Evolutionary conservation across 53 echinoderm and acorn worm species (phyloP).

Genomic region (Holothuria leucospilota): DNA sequence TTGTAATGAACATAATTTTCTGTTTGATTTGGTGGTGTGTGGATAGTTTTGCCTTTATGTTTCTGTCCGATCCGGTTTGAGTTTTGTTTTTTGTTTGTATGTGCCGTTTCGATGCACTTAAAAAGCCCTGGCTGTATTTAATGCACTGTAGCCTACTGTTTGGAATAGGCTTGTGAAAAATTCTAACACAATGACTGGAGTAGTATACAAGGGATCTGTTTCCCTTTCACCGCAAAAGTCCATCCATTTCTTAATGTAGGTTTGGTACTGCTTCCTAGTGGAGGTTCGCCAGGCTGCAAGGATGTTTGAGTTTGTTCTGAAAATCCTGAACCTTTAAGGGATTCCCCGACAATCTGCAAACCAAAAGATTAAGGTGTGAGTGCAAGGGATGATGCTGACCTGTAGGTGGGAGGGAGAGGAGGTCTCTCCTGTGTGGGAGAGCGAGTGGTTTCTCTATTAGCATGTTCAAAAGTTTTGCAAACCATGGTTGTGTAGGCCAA

Average conservation of each 20-base stretch:
- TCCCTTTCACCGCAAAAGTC: slow-evolving; percentile 42
- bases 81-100: too few species aligned
- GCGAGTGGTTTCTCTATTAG: slow-evolving; percentile 9
- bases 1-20: too few species aligned
- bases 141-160: slow-evolving; percentile 35
- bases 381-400: slow-evolving; percentile 41
- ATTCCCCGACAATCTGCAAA: slow-evolving; percentile 55
- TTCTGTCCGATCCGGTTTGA: too few species aligned
- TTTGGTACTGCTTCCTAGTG: slow-evolving; percentile 52
- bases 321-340: slow-evolving; percentile 18
- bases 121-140: not conserved
- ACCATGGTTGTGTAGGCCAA: slow-evolving; percentile 66
- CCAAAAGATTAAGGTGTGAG: slow-evolving; percentile 41
- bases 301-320: slow-evolving; percentile 33
- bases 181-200: too few species aligned
- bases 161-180: slow-evolving; percentile 19
- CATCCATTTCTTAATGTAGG: slow-evolving; percentile 46
- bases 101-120: too few species aligned
- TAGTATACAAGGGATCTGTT: slow-evolving; percentile 17
- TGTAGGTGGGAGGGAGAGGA: slow-evolving; percentile 3
- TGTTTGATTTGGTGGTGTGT: too few species aligned
- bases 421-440: slow-evolving; percentile 3
- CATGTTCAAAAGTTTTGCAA: slow-evolving; percentile 15
- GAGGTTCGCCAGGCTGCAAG: slow-evolving; percentile 47
- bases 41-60: too few species aligned